phyloP scores from a whole-genome alignment of 2,888 invertebrate species.

The Ceraclea dissimilis region DNA sequence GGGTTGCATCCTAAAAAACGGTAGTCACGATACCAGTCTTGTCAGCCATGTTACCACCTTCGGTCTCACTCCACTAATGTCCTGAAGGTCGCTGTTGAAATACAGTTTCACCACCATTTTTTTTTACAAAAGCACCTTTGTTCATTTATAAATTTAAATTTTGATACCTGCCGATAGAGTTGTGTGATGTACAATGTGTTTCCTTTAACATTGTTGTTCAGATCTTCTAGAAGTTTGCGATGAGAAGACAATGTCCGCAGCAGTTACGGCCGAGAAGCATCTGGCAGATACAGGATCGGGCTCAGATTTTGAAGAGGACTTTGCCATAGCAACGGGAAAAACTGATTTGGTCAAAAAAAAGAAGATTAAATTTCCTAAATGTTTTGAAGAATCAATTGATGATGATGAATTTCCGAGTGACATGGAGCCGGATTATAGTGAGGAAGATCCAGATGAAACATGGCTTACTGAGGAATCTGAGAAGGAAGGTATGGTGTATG shows the following conservation, averaged over 20 bases:
- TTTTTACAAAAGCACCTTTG: no score
- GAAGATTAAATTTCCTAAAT: not conserved
- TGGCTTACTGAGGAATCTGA: conserved; percentile 21
- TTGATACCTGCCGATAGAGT: no score
- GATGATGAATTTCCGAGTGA: conserved; percentile 30
- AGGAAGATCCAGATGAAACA: conserved; percentile 19
- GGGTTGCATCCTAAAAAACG: no score
- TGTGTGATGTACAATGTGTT: no score
- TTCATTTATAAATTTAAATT: no score
- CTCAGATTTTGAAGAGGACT: conserved; percentile 58
- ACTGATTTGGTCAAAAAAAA: conserved; percentile 20
- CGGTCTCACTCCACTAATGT: no score
- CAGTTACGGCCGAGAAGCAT: conserved; percentile 54
- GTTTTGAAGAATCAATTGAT: conserved; percentile 26
- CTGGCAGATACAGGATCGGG: conserved; percentile 50
- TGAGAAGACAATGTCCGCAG: conserved; percentile 53
- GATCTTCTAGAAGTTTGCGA: conserved; percentile 71
- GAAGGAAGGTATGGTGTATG: not conserved
- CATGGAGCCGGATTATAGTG: conserved; percentile 16
- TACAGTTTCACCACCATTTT: no score
- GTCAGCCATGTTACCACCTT: no score
- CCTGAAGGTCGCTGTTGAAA: no score
- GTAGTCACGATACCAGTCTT: no score
- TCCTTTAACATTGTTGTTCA: conserved; percentile 29
- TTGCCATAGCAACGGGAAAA: conserved; percentile 49